Evolutionary conservation across 2,113 vertebrate species (phyloP), one percentile per base, ranked within the genome.

Genomic region (Megaceryle maxima): DNA sequence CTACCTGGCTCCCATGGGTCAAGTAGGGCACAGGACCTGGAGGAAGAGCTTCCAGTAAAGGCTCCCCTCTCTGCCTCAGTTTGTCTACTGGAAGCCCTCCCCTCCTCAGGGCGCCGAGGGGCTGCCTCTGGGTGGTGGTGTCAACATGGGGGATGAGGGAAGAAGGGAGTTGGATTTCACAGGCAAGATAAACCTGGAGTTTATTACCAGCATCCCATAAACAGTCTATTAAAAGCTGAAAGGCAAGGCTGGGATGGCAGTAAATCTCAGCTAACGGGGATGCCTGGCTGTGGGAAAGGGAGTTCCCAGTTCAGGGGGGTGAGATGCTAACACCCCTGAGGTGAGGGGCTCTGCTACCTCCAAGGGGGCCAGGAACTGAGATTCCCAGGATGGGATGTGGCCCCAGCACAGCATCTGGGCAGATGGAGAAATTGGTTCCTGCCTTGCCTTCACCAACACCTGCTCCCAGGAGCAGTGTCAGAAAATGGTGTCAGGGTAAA

Each of bases 121-220:
- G 29, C 33, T 91, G 83, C 53, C 82, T 64, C 55, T 2, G 0
- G 86, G 78, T 0, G 1, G 55, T 60, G 75, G 88, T 22, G 2
- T 86, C 43, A 4, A 72, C 60, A 62, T 4, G 16, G 16, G 56
- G 55, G 67, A 79, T 1, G 11, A 82, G n/a, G 79, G 85, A 83
- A 94, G 69, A 94, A 92, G 28, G 81, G 84, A 82, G 77, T 87
- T 91, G 87, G 91, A 95, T 96, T 95, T 97, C 96, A 96, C 79
- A 90, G 73, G 94, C 79, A 86, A 96, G 94, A 96, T 90, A 93
- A 97, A 96, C 93, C 90, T 97, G 94, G 92, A 95, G 83, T 90
- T 94, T 97, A 95, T 94, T 94, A 95, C 50, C 9, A 1, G 68
- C 64, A 0, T 95, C 96, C 88, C 88, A 95, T 93, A 96, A 95